Conservation (phyloP, 2,797 vertebrate species). For the Diplodus sargus region DNA sequence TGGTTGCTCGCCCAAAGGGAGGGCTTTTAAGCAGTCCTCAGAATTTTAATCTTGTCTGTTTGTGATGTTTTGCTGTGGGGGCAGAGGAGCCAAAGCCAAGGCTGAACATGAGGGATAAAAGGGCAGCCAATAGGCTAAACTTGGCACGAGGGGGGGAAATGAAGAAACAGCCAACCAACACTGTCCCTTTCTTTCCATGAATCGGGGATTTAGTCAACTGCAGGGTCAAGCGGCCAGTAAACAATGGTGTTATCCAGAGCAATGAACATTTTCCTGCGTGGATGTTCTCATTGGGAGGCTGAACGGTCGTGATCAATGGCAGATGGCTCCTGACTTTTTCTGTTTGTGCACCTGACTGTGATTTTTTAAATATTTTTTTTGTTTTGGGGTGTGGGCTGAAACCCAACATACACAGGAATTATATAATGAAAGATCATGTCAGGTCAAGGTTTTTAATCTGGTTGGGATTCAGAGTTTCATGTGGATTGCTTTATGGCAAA, state of each 20-base stretch:
- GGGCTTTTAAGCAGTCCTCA: conserved; percentile 67
- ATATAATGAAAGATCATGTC: conserved; percentile 38
- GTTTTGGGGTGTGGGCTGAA: conserved; percentile 20
- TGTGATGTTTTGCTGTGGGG: conserved; percentile 70
- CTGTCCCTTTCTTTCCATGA: conserved; percentile 77
- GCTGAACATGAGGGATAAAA: conserved; percentile 73
- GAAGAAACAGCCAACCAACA: conserved; percentile 67
- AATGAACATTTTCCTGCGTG: conserved; percentile 59
- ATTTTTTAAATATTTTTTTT: neutral
- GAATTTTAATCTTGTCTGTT: conserved; percentile 81
- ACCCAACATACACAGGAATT: conserved; percentile 26
- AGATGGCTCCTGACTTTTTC: conserved; percentile 17
- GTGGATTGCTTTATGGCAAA: neutral
- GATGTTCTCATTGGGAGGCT: conserved; percentile 34
- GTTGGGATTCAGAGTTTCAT: conserved; percentile 2
- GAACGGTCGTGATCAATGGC: conserved; percentile 16
- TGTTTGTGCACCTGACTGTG: conserved; percentile 51
- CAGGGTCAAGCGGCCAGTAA: conserved; percentile 60
- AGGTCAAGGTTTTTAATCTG: neutral
- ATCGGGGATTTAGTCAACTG: conserved; percentile 66
- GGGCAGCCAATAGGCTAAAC: conserved; percentile 68
- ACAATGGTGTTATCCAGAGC: conserved; percentile 67
- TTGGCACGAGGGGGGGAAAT: conserved; percentile 53
- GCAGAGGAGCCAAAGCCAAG: conserved; percentile 62
- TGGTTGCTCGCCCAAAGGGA: conserved; percentile 46